These are phyloP conservation scores for Leptopilina syphax DNA, from an alignment of 2,888 invertebrate genomes.

Conservation along the genomic window DNA sequence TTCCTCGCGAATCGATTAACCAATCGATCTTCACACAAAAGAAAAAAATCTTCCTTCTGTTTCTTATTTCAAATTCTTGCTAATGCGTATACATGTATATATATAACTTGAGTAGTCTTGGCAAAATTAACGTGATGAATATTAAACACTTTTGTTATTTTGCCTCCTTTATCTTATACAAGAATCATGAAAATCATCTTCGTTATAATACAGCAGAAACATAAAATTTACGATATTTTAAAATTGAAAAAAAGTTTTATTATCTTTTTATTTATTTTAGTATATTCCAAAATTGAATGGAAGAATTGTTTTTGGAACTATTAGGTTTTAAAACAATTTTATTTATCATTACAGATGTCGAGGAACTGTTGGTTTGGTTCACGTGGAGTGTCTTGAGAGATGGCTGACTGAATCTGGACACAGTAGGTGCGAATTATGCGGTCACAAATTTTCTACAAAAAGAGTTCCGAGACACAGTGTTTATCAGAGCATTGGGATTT, in stretches of 20 bases:
- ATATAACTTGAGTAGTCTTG: too few species aligned
- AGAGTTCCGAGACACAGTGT: slow-evolving; percentile 70
- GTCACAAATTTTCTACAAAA: slow-evolving; percentile 76
- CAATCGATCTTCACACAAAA: slow-evolving; percentile 6
- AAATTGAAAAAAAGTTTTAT: too few species aligned
- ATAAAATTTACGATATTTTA: too few species aligned
- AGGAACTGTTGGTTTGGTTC: slow-evolving; percentile 78
- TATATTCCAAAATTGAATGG: too few species aligned
- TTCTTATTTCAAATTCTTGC: not conserved
- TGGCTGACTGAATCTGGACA: slow-evolving; percentile 80
- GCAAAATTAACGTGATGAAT: too few species aligned
- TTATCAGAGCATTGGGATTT: slow-evolving; percentile 66
- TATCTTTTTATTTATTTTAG: too few species aligned
- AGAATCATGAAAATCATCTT: too few species aligned
- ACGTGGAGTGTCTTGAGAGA: slow-evolving; percentile 79
- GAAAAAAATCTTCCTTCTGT: not conserved
- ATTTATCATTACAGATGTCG: slow-evolving; percentile 74
- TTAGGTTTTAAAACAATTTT: too few species aligned
- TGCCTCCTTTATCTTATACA: too few species aligned
- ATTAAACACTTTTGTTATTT: too few species aligned
- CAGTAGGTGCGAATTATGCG: slow-evolving; percentile 79
- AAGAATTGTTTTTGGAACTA: not conserved
- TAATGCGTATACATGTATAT: too few species aligned
- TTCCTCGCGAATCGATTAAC: slow-evolving; percentile 31
- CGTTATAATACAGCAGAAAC: too few species aligned